These are phyloP conservation scores for Dicranocentrus wangi DNA, from an alignment of 2,888 invertebrate genomes.

Conservation along the genomic window DNA sequence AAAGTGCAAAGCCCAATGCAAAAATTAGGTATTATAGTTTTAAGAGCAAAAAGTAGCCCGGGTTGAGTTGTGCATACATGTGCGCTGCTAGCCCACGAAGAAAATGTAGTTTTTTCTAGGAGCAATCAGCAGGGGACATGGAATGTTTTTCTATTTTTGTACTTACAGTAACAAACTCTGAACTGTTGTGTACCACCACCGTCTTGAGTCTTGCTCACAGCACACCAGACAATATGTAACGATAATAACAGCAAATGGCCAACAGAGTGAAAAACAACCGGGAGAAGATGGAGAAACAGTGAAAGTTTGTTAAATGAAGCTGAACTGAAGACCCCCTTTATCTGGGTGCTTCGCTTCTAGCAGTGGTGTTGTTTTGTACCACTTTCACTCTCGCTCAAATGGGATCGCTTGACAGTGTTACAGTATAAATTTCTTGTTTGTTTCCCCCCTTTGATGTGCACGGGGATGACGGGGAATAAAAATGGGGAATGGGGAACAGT, in stretches of 20 bases:
- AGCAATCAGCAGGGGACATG: conserved; percentile 54
- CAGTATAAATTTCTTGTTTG: conserved; percentile 6
- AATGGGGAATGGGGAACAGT: not conserved
- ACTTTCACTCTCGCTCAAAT: conserved; percentile 21
- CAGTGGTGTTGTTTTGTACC: not conserved
- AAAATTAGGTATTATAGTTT: conserved; percentile 33
- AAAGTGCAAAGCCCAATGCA: conserved; percentile 49
- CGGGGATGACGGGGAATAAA: too few relatives aligned
- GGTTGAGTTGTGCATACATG: too few relatives aligned
- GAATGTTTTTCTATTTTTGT: too few relatives aligned
- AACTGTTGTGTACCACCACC: too few relatives aligned
- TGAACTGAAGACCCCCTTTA: conserved; percentile 52
- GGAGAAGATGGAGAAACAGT: conserved; percentile 18
- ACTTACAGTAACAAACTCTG: conserved; percentile 15
- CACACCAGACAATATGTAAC: conserved; percentile 18
- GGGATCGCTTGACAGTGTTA: conserved; percentile 12
- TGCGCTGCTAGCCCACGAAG: too few relatives aligned
- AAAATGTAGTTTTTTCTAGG: not conserved
- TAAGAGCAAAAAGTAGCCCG: not conserved
- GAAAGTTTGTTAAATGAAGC: conserved; percentile 58
- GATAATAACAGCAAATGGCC: conserved; percentile 45
- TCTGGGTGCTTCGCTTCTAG: conserved; percentile 14
- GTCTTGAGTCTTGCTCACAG: too few relatives aligned
- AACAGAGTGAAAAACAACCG: conserved; percentile 5
- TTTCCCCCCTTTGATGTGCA: not conserved